Evolutionary conservation across 2,113 vertebrate species (phyloP), one percentile per base, ranked within the genome.

Genomic region (Elgaria multicarinata): DNA sequence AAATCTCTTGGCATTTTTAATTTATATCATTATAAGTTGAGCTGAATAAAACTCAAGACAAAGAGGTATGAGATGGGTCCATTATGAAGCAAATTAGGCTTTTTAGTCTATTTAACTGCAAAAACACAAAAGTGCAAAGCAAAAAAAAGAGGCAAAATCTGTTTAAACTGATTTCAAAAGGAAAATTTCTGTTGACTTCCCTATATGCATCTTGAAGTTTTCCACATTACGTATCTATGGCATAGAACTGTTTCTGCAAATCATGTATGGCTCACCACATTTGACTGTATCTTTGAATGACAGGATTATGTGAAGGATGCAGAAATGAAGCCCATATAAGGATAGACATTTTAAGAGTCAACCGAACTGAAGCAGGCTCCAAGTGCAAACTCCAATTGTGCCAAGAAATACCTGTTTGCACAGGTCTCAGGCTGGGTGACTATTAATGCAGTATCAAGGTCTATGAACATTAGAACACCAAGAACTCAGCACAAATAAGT

Each of bases 1-100:
- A 69, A 89, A 24, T 94, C 90, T 82, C 86, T 90, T 24, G 83
- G 62, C 87, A 87, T 88, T 91, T 64, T 88, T 91, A 92, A 93
- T 67, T 39, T 80, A 53, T 64, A 90, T 80, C 87, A 85, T 71
- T 62, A 86, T 31, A 76, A n/a, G 64, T 89, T 3, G n/a, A 58
- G 44, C 64, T 69, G 86, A 85, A 88, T 53, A 62, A 90, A 83
- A 67, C 16, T 28, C 4, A 84, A 82, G 16, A 53, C 36, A 69
- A 87, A 26, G 1, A 87, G 53, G 71, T 2, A n/a, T 62, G 5
- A 72, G 53, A 2, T 83, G 42, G 50, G 83, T 20, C 80, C 39
- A 0, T 64, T 81, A 83, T 91, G 87, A 78, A 91, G 64, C 85
- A 58, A 33, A 8, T 16, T 4, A 88, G 46, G 46, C 88, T 46